phyloP scores from a whole-genome alignment of 2,113 vertebrate species.

The Odobenus rosmarus region DNA sequence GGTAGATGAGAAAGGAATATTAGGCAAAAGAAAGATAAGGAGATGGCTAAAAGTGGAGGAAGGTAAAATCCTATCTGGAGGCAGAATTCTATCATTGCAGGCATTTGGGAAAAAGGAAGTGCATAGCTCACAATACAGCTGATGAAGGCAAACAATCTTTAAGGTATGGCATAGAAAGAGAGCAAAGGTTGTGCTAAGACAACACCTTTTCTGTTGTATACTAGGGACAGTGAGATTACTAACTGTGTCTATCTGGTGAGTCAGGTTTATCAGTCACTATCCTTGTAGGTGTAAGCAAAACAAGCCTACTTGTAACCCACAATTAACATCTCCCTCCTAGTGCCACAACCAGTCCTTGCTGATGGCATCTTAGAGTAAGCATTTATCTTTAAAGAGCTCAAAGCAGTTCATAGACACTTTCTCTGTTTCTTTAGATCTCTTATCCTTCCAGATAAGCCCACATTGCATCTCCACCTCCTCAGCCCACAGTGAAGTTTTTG shows the following conservation, averaged over 20 bases:
- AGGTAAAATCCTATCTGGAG: neutral
- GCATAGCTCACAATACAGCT: neutral
- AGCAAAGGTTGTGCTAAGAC: neutral
- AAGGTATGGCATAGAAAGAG: neutral
- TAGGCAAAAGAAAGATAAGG: neutral
- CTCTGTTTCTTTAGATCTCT: neutral
- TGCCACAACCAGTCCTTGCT: neutral
- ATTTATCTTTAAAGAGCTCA: slow-evolving; percentile 23
- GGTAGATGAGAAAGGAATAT: neutral
- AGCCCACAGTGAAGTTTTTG: neutral
- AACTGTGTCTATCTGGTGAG: neutral
- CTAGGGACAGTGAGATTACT: neutral
- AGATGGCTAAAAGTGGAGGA: neutral
- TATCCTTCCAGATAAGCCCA: neutral
- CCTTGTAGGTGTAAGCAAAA: neutral
- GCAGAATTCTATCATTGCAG: neutral
- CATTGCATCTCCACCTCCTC: neutral
- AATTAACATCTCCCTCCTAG: neutral
- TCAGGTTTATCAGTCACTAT: neutral
- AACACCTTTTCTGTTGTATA: neutral
- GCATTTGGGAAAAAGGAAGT: neutral
- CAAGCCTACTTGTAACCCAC: neutral
- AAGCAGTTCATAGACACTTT: neutral
- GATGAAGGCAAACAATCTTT: neutral
- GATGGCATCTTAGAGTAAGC: neutral